A percentile compares a stretch with the other conserved stretches of the same genome.
Evolutionary conservation across 2,113 vertebrate genomes (phyloP).

Genomic region (Irena cyanogastra): DNA sequence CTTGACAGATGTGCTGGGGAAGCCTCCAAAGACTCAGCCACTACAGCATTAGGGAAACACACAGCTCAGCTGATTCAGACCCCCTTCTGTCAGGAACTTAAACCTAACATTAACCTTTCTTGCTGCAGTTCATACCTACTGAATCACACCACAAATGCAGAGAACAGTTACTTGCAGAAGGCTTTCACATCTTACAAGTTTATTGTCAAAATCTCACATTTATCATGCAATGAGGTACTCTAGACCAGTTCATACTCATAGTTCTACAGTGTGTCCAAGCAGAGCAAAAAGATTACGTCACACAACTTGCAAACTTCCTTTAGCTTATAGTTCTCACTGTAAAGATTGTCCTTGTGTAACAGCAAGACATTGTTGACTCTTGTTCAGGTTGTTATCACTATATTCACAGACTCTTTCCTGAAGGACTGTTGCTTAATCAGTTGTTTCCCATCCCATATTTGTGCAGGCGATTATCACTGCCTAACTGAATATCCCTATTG

Average conservation of each 20-base stretch:
- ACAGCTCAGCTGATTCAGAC: neutral
- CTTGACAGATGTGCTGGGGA: neutral
- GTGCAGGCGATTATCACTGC: conserved; percentile 44
- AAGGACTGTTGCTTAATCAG: conserved; percentile 58
- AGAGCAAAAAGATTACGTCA: neutral
- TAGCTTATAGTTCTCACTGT: neutral
- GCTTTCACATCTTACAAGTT: neutral
- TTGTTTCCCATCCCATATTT: conserved; percentile 18
- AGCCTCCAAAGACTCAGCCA: neutral
- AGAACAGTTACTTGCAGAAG: neutral
- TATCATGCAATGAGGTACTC: neutral
- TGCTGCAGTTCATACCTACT: neutral
- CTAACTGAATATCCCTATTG: conserved; percentile 45
- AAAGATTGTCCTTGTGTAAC: conserved; percentile 38
- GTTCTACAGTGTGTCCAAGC: neutral
- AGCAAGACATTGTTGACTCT: conserved; percentile 42
- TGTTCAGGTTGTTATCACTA: conserved; percentile 42
- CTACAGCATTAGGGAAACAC: neutral
- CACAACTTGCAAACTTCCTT: neutral
- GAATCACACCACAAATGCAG: neutral
- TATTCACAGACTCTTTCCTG: conserved; percentile 43
- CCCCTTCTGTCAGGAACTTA: neutral
- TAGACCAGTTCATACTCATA: neutral
- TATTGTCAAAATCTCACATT: neutral
- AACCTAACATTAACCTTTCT: neutral